phyloP scores from a whole-genome alignment of 37 sponge, comb jelly and placozoan genomes.

The Spongia lamella region DNA sequence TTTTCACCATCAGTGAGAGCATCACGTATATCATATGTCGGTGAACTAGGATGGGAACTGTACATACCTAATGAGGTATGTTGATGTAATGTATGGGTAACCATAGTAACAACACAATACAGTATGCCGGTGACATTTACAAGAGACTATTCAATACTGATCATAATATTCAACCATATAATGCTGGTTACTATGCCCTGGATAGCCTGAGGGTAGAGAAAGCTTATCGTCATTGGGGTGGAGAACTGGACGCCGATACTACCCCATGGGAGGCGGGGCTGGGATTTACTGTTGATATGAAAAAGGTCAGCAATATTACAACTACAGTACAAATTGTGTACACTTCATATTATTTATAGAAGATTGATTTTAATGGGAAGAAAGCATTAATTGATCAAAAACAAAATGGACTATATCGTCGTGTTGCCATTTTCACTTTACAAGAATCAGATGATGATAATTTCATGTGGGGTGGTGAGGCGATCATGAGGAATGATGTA shows the following conservation, averaged over 20 bases:
- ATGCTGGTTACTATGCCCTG: constrained; percentile 74
- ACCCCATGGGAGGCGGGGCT: constrained; percentile 84
- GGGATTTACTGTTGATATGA: constrained; percentile 47
- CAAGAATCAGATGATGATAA: constrained; percentile 17
- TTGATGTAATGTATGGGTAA: not conserved
- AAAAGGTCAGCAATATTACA: constrained; percentile 34
- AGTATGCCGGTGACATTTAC: constrained; percentile 58
- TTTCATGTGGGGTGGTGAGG: constrained; percentile 55
- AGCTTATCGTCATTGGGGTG: constrained; percentile 68
- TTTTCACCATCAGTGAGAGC: constrained; percentile 45
- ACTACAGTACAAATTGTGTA: not conserved
- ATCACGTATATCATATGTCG: constrained; percentile 62
- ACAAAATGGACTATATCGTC: constrained; percentile 37
- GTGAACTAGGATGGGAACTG: constrained; percentile 89
- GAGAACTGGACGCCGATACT: constrained; percentile 65
- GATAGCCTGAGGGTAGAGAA: constrained; percentile 78
- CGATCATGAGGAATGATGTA: constrained; percentile 56
- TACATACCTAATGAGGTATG: constrained; percentile 73
- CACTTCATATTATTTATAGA: not conserved
- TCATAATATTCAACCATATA: constrained; percentile 25
- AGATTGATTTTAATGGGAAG: constrained; percentile 68
- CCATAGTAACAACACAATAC: not conserved
- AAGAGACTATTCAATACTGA: constrained; percentile 54
- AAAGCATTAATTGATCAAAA: constrained; percentile 64
- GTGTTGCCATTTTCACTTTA: constrained; percentile 53